Evolutionary conservation across 1,140 invertebrate species (phyloP), one percentile per base, ranked within the genome.

Genomic region (Scaptomyza pallida): DNA sequence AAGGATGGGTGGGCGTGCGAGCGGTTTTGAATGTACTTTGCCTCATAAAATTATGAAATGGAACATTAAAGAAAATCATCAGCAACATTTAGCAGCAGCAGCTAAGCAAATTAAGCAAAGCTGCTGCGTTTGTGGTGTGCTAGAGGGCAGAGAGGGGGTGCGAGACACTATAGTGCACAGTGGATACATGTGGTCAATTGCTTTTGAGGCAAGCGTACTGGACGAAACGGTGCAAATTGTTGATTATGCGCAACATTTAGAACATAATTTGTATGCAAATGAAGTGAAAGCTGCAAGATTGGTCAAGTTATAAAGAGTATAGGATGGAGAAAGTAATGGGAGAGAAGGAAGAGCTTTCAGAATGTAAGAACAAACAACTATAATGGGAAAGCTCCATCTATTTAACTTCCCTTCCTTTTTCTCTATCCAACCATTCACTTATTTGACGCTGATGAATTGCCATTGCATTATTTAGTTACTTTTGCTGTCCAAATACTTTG

Each of bases 181-280:
- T 59, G 62, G 54, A 21, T 72, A 44, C 72, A 65, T 75, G 72
- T 75, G 68, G 68, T 75, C 72, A 75, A 75, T 72, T 75, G 60
- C 61, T 54, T 37, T 35, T 9, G 19, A 41, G 33, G 40, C 8
- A 16, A 30, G 2, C 26, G 35, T 19, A 52, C 37, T 16, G 45
- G 12, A 15, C 13, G n/a, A 43, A n/a, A 37, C 47, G n/a, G 15
- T 62, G 57, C 48, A 50, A 63, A 59, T 51, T 72, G 57, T 72
- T 73, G 74, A 69, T 69, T 76, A 76, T 69, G 64, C 71, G 57
- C 63, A 51, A 74, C 60, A 45, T 63, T 77, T 65, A 67, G 30
- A 23, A 55, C 52, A 67, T 63, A 57, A 83, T 83, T 86, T 80
- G 50, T 63, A 85, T 85, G 81, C 68, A 79, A 83, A 83, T 83